These are phyloP conservation scores for Ypsolopha sequella DNA, from an alignment of 2,888 invertebrate genomes.

Conservation along the genomic window DNA sequence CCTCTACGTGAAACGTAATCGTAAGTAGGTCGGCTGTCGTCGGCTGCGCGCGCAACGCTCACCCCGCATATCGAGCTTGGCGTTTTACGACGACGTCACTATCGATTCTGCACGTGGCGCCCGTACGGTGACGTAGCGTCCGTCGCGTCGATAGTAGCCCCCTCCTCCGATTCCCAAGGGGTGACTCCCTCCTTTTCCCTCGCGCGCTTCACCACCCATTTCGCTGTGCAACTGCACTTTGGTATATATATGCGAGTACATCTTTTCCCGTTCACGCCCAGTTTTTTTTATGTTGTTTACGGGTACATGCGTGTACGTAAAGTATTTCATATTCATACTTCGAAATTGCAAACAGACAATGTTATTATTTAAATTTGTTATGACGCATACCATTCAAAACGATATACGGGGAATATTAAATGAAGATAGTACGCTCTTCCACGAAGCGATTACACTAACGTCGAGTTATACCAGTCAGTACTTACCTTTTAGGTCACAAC, in stretches of 20 bases:
- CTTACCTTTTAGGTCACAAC: too few species aligned
- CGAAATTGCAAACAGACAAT: too few species aligned
- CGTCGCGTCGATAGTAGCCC: constrained; percentile 48
- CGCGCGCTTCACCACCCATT: constrained; percentile 12
- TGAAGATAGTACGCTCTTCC: too few species aligned
- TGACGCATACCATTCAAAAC: too few species aligned
- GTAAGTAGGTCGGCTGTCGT: constrained; percentile 55
- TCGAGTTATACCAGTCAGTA: too few species aligned
- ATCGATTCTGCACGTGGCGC: constrained; percentile 68
- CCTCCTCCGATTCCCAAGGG: constrained; percentile 15
- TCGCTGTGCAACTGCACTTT: background rate
- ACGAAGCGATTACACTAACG: too few species aligned
- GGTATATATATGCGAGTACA: background rate
- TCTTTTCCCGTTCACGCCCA: background rate
- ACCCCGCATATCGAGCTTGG: constrained; percentile 11
- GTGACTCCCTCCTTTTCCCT: constrained; percentile 18
- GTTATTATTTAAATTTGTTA: too few species aligned
- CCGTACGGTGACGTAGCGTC: constrained; percentile 62
- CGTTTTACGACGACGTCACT: constrained; percentile 55
- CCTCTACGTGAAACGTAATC: constrained; percentile 62
- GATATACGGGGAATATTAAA: too few species aligned
- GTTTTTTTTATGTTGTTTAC: background rate
- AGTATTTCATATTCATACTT: too few species aligned
- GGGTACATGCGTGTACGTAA: background rate
- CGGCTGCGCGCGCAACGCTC: constrained; percentile 48